phyloP scores from a whole-genome alignment of 2,113 vertebrate genomes.

The Chunga burmeisteri region DNA sequence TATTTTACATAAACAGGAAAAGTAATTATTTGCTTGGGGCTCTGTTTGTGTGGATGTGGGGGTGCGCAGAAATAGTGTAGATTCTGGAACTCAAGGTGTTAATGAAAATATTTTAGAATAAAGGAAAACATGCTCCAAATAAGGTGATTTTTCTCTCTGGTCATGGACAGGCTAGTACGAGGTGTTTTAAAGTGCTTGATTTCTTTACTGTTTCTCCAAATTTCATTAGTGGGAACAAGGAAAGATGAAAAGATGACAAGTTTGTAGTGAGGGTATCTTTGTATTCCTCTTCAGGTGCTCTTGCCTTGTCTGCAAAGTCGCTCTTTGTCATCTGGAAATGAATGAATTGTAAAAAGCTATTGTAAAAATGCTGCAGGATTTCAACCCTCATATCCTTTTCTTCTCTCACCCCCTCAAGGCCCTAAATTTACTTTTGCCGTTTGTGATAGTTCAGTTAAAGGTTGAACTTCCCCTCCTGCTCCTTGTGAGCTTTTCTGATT shows the following conservation, averaged over 20 bases:
- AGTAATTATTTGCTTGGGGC: conserved; percentile 65
- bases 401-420: background rate
- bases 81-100: background rate
- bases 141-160: background rate
- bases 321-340: conserved; percentile 13
- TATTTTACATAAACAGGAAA: conserved; percentile 70
- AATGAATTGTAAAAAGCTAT: background rate
- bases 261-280: background rate
- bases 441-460: conserved; percentile 28
- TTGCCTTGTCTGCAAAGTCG: background rate
- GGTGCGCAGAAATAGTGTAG: background rate
- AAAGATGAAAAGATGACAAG: background rate
- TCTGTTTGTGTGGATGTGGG: background rate
- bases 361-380: conserved; percentile 33
- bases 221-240: background rate
- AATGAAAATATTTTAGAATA: background rate
- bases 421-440: conserved; percentile 46
- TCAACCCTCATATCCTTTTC: conserved; percentile 15
- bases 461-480: conserved; percentile 15
- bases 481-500: conserved; percentile 22
- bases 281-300: conserved; percentile 17
- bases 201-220: background rate
- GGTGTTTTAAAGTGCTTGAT: background rate
- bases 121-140: conserved; percentile 20
- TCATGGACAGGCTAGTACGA: background rate